Percentiles rank a stretch among this genome's conserved stretches.
Conservation (phyloP, 1,140 invertebrate species). For the Caenorhabditis tropicalis region DNA sequence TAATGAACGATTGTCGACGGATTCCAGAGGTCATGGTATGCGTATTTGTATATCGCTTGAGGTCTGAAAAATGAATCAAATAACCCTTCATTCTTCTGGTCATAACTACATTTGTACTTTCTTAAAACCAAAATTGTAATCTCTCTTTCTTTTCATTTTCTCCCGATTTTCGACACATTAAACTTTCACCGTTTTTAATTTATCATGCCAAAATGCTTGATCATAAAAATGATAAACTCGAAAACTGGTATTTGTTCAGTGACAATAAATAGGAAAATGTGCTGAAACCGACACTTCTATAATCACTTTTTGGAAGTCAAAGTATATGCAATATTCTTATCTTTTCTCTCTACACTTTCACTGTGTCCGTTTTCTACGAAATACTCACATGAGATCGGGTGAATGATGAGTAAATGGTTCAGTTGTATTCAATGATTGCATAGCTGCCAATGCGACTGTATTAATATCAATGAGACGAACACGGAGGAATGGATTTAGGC, state of each 20-base stretch:
- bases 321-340: background rate
- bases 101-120: no score
- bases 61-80: conserved; percentile 42
- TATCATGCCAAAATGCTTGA: no score
- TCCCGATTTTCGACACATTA: no score
- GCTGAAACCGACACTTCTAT: background rate
- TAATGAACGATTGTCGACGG: conserved; percentile 55
- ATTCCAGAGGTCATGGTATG: conserved; percentile 54
- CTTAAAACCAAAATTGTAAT: no score
- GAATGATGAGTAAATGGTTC: conserved; percentile 58
- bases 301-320: background rate
- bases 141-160: no score
- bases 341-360: background rate
- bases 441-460: conserved; percentile 52
- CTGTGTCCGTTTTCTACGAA: background rate
- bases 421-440: conserved; percentile 56
- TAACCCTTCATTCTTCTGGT: no score
- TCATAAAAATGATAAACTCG: background rate
- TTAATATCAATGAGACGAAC: conserved; percentile 55
- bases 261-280: background rate
- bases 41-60: conserved; percentile 47
- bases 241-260: background rate
- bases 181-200: no score
- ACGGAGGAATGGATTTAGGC: conserved; percentile 45
- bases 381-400: conserved; percentile 43